A percentile compares a stretch with the other conserved stretches of the same genome.
Evolutionary conservation across 2,888 invertebrate species (phyloP).

Genomic region (Villa cingulata): DNA sequence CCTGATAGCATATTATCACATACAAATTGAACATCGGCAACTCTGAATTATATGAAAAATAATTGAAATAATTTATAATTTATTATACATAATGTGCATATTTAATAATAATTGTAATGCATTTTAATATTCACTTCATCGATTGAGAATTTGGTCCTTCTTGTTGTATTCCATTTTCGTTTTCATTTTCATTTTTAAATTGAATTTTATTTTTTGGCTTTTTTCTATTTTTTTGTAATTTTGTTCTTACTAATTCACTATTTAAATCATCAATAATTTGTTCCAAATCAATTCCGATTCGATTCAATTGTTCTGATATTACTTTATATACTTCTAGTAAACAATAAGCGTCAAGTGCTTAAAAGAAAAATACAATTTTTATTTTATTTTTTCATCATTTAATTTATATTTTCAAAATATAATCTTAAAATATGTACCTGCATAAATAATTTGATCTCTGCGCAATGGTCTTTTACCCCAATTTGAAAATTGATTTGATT

Average conservation of each 20-base stretch:
- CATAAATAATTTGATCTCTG: constrained; percentile 64
- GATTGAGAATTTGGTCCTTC: constrained; percentile 2
- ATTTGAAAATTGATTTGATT: constrained; percentile 83
- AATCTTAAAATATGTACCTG: constrained; percentile 36
- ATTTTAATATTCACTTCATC: constrained; percentile 3
- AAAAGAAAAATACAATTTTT: constrained; percentile 11
- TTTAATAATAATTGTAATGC: background rate
- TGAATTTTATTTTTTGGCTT: constrained; percentile 10
- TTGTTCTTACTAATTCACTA: constrained; percentile 12
- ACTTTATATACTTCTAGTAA: constrained; percentile 65
- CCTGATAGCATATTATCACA: constrained; percentile 48
- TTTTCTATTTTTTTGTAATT: constrained; percentile 17
- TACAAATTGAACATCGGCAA: constrained; percentile 34
- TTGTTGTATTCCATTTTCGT: background rate
- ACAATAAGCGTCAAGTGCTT: constrained; percentile 77
- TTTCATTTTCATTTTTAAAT: background rate
- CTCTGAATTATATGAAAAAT: no score
- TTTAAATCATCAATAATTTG: constrained; percentile 27
- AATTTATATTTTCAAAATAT: background rate
- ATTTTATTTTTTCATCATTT: no score
- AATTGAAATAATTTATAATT: background rate
- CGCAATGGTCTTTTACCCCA: constrained; percentile 77
- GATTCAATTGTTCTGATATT: constrained; percentile 28
- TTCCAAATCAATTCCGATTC: constrained; percentile 37
- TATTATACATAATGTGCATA: background rate